Evolutionary conservation across 2,113 vertebrate species (phyloP), one percentile per base, ranked within the genome.

Genomic region (Dissostichus mawsoni): DNA sequence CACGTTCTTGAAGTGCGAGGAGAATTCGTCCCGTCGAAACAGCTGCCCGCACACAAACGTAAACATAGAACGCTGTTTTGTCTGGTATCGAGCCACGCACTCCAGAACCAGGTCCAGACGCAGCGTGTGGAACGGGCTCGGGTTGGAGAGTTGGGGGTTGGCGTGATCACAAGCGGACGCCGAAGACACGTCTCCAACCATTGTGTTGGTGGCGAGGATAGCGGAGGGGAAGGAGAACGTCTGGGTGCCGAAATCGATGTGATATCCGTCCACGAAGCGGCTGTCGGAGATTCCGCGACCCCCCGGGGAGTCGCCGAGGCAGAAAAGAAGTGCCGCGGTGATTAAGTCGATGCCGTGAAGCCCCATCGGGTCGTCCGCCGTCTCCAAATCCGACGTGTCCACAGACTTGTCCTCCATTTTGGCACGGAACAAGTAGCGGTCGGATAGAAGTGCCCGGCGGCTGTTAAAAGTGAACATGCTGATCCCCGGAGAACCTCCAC

Each of bases 61-160:
- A 96, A 99, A 99, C 98, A 99, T 99, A 85, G 98, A 99, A 87
- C 98, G 97, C 67, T 99, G 98, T 92, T 98, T 99, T 68, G 97
- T 98, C 90, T 99, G 98, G 95, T 99, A 99, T 89, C 98, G 96
- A 81, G 98, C 97, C 74, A 99, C 97, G 82, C 97, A 99, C 91
- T 99, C 98, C 48, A 99, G 96, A 74, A 99, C 98, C 85, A 99
- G 95, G 93, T 99, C 98, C 88, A 99, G 94, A 29, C 98, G 95
- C 83, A 99, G 97, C 0, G 98, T 98, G 94, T 99, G 98, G 93
- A 99, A 99, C 50, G 98, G 98, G 93, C 97, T 99, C 44, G 98
- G 98, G 92, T 99, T 99, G 89, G 97, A 99, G 48, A 99, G 97
- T 90, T 99, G 98, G 18, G 98, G 98, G 88, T 97, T 99, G 93